Conservation (phyloP, 2,888 invertebrate genomes). For the Pelosia muscerda region DNA sequence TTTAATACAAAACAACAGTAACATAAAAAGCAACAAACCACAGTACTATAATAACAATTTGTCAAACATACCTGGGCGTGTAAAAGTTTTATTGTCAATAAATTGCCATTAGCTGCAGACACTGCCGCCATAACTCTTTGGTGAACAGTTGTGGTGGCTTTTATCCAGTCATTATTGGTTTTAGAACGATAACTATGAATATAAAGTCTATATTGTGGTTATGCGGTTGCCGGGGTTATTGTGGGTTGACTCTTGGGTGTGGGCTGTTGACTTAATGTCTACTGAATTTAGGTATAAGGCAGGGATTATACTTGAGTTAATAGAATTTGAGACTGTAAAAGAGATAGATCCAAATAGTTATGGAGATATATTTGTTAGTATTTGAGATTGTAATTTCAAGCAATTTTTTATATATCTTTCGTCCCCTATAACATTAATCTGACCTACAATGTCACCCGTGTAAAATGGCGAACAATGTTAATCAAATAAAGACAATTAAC, state of each 20-base stretch:
- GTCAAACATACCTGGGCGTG: slow-evolving; percentile 48
- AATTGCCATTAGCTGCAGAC: slow-evolving; percentile 67
- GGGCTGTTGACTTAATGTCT: slow-evolving; percentile 7
- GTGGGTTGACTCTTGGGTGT: neutral
- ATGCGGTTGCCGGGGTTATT: slow-evolving; percentile 9
- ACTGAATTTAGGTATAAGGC: neutral
- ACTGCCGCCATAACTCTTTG: slow-evolving; percentile 62
- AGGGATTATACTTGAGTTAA: neutral
- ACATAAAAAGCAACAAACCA: slow-evolving; percentile 34
- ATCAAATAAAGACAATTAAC: slow-evolving; percentile 46
- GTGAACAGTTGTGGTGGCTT: slow-evolving; percentile 63
- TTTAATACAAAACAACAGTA: slow-evolving; percentile 33
- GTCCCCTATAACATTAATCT: too few relatives aligned
- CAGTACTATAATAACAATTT: slow-evolving; percentile 38
- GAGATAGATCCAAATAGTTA: neutral
- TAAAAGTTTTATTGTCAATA: slow-evolving; percentile 71
- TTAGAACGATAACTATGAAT: slow-evolving; percentile 46
- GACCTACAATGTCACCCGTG: neutral
- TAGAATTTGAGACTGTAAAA: neutral
- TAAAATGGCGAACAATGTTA: slow-evolving; percentile 19
- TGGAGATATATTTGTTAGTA: neutral
- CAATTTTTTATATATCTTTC: neutral
- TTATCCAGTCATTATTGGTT: slow-evolving; percentile 70
- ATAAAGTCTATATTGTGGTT: slow-evolving; percentile 25
- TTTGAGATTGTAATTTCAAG: neutral